These are phyloP conservation scores for Papilio dardanus DNA, from an alignment of 1,140 invertebrate species.

Conservation along the genomic window DNA sequence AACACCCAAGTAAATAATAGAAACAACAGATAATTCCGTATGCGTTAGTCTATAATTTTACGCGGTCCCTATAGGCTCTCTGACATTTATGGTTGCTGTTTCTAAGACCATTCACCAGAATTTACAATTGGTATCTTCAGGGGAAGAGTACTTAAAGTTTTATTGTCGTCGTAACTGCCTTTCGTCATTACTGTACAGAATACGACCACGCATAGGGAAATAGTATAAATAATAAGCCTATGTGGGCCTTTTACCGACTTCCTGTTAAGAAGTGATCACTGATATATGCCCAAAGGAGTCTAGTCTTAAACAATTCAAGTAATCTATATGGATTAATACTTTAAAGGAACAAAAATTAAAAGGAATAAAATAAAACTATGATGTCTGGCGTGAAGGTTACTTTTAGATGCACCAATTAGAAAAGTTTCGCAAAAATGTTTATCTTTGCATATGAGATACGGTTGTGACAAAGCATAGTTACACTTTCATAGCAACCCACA, in stretches of 20 bases:
- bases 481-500: constrained; percentile 32
- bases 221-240: constrained; percentile 68
- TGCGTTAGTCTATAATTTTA: constrained; percentile 11
- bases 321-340: too few species aligned
- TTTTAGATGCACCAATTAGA: not conserved
- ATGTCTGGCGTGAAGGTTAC: too few species aligned
- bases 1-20: not conserved
- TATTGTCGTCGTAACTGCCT: constrained; percentile 61
- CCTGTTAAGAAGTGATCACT: not conserved
- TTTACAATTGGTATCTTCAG: constrained; percentile 43
- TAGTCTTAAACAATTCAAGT: not conserved
- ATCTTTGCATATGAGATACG: not conserved
- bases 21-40: not conserved
- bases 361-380: too few species aligned
- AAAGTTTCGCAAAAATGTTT: not conserved
- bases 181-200: constrained; percentile 63
- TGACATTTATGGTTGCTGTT: constrained; percentile 29
- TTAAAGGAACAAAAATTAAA: too few species aligned
- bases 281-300: not conserved
- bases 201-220: constrained; percentile 56
- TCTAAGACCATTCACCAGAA: constrained; percentile 32
- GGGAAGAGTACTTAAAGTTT: constrained; percentile 54
- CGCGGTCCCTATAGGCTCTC: not conserved
- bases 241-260: constrained; percentile 7
- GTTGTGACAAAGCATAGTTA: constrained; percentile 9